Evolutionary conservation across 1,140 invertebrate species (phyloP).

Genomic region (Achroia grisella): DNA sequence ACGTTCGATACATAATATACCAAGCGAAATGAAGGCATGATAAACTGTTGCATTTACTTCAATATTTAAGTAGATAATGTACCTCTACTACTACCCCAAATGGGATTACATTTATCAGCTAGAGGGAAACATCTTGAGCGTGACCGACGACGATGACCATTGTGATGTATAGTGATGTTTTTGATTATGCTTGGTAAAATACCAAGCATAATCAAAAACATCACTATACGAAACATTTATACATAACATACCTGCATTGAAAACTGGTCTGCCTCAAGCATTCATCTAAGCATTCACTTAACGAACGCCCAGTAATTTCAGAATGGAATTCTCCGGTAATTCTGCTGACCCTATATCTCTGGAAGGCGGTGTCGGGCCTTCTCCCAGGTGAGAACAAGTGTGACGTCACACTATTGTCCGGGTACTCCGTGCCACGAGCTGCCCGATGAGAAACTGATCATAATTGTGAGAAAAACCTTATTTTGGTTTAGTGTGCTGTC

Average conservation of each 20-base stretch:
- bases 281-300: conserved; percentile 92
- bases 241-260: conserved; percentile 78
- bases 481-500: conserved; percentile 42
- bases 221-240: too few species aligned
- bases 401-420: conserved; percentile 86
- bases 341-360: conserved; percentile 88
- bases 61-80: too few species aligned
- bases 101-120: too few species aligned
- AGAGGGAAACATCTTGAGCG: too few species aligned
- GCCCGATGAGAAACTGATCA: conserved; percentile 71
- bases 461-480: conserved; percentile 64
- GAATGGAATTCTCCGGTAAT: conserved; percentile 90
- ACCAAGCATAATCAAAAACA: too few species aligned
- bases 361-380: conserved; percentile 90
- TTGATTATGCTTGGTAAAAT: too few species aligned
- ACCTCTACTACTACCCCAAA: too few species aligned
- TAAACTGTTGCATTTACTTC: too few species aligned
- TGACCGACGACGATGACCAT: too few species aligned
- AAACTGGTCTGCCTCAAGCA: conserved; percentile 91
- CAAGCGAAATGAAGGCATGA: too few species aligned
- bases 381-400: conserved; percentile 86
- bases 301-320: conserved; percentile 87
- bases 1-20: too few species aligned
- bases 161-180: too few species aligned
- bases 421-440: conserved; percentile 86